Evolutionary conservation across 2,888 invertebrate species (phyloP).

Genomic region (Odontomyia ornata): DNA sequence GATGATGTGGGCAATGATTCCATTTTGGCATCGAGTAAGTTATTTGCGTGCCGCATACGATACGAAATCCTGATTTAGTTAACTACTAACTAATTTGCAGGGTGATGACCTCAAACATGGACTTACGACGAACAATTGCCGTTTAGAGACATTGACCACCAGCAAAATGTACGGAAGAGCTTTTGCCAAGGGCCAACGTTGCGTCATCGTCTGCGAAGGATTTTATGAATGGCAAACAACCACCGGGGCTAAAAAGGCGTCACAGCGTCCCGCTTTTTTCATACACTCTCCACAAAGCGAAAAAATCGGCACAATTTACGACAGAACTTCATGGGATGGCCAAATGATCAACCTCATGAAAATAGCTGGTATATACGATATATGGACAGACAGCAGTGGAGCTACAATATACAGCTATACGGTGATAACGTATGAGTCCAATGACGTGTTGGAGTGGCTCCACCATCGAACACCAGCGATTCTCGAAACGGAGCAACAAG

Average conservation of each 20-base stretch:
- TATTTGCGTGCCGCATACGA: no score
- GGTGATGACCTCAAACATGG: conserved; percentile 72
- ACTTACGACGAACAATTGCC: conserved; percentile 80
- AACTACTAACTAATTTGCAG: no score
- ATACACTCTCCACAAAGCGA: conserved; percentile 72
- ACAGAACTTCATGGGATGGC: conserved; percentile 67
- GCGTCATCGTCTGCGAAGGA: conserved; percentile 81
- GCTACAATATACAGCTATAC: conserved; percentile 76
- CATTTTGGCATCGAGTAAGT: conserved; percentile 78
- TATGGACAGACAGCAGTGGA: conserved; percentile 70
- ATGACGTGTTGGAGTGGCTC: conserved; percentile 73
- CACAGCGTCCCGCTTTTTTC: conserved; percentile 77
- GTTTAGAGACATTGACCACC: conserved; percentile 74
- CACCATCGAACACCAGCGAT: conserved; percentile 86
- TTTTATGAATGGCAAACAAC: conserved; percentile 84
- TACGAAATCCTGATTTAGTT: no score
- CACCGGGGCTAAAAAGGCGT: conserved; percentile 68
- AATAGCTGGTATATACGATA: conserved; percentile 80
- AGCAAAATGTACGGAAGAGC: conserved; percentile 76
- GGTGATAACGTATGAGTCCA: conserved; percentile 80
- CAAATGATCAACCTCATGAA: conserved; percentile 71
- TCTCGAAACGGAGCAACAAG: conserved; percentile 72
- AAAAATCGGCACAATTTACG: conserved; percentile 67
- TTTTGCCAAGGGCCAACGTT: conserved; percentile 75
- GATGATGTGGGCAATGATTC: conserved; percentile 88